These are phyloP conservation scores for Pseudorectes ferrugineus DNA, from an alignment of 2,113 vertebrate species.

Conservation along the genomic window DNA sequence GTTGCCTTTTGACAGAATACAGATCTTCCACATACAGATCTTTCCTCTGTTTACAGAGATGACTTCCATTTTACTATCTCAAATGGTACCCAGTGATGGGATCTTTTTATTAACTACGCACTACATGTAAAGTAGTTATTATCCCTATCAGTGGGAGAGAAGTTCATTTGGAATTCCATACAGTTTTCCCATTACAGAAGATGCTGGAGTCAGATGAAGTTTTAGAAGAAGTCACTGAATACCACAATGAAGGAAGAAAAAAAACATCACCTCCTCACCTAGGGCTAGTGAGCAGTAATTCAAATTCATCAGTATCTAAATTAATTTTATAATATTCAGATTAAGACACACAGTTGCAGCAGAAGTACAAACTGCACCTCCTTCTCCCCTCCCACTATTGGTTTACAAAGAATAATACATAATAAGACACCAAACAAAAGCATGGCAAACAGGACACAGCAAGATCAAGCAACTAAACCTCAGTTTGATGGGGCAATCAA, in stretches of 20 bases:
- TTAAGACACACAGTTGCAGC: background rate
- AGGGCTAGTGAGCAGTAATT: background rate
- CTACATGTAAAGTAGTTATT: background rate
- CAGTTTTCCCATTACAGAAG: background rate
- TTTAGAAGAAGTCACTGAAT: background rate
- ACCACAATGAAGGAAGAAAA: background rate
- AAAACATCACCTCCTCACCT: background rate
- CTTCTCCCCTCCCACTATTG: background rate
- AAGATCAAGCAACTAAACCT: background rate
- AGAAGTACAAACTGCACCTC: background rate
- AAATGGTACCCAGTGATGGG: background rate
- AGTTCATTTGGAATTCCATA: background rate
- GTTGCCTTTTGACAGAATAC: background rate
- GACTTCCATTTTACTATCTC: background rate
- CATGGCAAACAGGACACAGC: background rate
- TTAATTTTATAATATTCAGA: background rate
- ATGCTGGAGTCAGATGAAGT: background rate
- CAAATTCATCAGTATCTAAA: background rate
- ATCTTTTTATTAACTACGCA: background rate
- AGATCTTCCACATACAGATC: background rate
- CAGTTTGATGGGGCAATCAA: background rate
- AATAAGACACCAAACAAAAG: background rate
- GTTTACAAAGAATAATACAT: background rate
- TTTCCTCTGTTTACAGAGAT: background rate
- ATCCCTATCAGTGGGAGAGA: background rate